Evolutionary conservation across 2,797 vertebrate genomes (phyloP).

Genomic region (Catamblyrhynchus diadema): DNA sequence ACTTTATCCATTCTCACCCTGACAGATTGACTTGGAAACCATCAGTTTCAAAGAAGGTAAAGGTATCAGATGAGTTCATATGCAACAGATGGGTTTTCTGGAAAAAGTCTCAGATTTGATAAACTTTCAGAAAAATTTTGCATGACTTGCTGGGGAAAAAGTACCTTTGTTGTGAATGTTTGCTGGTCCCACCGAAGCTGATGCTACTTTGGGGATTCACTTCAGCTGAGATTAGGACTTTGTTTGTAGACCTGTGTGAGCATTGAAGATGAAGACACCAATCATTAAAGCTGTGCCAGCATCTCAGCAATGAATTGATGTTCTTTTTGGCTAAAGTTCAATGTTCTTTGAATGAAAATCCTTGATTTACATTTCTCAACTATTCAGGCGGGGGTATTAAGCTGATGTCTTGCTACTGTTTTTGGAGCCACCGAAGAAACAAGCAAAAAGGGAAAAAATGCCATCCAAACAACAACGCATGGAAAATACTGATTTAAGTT

Average conservation of each 20-base stretch:
- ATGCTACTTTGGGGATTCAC: not conserved
- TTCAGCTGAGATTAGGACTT: not conserved
- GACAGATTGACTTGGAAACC: not conserved
- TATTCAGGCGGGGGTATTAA: not conserved
- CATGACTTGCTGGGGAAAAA: not conserved
- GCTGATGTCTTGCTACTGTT: not conserved
- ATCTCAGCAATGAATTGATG: not conserved
- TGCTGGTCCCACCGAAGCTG: not conserved
- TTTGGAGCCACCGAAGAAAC: not conserved
- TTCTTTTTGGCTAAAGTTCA: constrained; percentile 9
- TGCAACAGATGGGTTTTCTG: constrained; percentile 17
- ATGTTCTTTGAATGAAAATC: not conserved
- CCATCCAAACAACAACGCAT: not conserved
- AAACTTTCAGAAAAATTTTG: not conserved
- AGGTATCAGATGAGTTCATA: constrained; percentile 14
- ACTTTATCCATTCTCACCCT: not conserved
- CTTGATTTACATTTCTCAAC: not conserved
- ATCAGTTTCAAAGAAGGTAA: constrained; percentile 6
- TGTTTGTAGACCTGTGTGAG: not conserved
- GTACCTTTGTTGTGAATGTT: not conserved
- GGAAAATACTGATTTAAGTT: not conserved
- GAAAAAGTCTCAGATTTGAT: not conserved
- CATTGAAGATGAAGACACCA: not conserved
- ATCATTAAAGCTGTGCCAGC: not conserved
- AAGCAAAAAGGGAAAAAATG: not conserved